Evolutionary conservation across 2,797 vertebrate genomes (phyloP), one percentile per base, ranked within the genome.

Genomic region (Coilia nasus): DNA sequence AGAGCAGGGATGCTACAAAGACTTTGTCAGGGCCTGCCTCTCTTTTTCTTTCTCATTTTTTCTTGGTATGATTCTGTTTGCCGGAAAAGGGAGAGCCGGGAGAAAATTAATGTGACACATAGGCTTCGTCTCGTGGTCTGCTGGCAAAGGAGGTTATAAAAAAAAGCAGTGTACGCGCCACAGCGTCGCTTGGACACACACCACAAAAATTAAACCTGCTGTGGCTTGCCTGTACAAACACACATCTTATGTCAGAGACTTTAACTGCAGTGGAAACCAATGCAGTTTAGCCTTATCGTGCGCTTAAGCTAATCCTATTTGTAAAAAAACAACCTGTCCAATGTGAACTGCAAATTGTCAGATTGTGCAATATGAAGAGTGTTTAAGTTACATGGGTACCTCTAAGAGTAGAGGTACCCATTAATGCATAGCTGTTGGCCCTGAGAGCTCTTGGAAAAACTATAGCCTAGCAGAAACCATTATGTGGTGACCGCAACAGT

Each of bases 51-150:
- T 9, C 50, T 7, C 14, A 2, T 9, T 54, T 54, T 54, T 54
- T 87, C 85, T 82, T 64, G 85, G 90, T 89, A 85, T 81, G 86
- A 85, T 59, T 31, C 21, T 62, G 81, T 82, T 80, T 84, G 88
- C 89, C 88, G 86, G 64, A 83, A 85, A 86, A 87, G 47, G 83
- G 62, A 41, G 60, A 81, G 21, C 82, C 82, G 83, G 87, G 57
- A 89, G 64, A 88, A 83, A 88, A 91, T 90, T 88, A 91, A 92
- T 86, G 88, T 91, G 87, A 90, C 87, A 89, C 88, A 82, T 83
- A 87, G 83, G 80, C 86, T 83, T 41, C 54, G 80, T 90, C 87
- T 85, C 46, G 84, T 86, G 87, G 85, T 88, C 90, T 60, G 84
- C 83, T 87, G 89, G 82, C 56, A 87, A 71, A 41, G 21, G 83